These are phyloP conservation scores for Anthopleura sola DNA, from an alignment of 64 coral and sea anemone genomes.

Conservation along the genomic window DNA sequence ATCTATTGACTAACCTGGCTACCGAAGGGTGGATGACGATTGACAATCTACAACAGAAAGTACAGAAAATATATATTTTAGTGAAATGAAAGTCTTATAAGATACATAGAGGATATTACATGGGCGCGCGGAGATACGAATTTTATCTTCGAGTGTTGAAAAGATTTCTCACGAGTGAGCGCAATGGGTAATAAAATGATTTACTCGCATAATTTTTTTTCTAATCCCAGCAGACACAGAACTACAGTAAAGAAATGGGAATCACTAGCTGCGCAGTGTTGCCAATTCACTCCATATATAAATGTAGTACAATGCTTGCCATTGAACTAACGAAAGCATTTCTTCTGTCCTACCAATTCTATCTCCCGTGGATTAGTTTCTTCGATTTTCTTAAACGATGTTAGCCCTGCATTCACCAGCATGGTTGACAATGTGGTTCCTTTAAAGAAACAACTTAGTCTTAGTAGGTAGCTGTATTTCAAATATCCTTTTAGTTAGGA, in stretches of 20 bases:
- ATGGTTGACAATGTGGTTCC: conserved; percentile 82
- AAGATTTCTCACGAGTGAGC: too few species aligned
- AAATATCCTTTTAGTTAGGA: background rate
- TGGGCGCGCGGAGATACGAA: too few species aligned
- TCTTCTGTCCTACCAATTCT: conserved; percentile 59
- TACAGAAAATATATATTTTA: background rate
- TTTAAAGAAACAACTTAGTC: conserved; percentile 7
- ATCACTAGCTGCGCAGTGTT: too few species aligned
- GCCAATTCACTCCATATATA: too few species aligned
- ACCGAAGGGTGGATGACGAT: conserved; percentile 96
- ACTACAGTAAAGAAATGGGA: too few species aligned
- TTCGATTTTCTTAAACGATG: conserved; percentile 91
- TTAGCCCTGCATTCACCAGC: conserved; percentile 95
- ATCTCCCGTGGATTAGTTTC: conserved; percentile 97
- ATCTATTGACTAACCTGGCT: conserved; percentile 58
- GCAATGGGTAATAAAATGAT: too few species aligned
- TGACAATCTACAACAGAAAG: conserved; percentile 79
- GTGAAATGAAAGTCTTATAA: background rate
- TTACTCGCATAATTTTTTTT: too few species aligned
- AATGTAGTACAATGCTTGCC: too few species aligned
- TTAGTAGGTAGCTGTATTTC: background rate
- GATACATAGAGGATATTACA: too few species aligned
- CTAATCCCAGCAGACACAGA: too few species aligned
- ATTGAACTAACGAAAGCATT: too few species aligned
- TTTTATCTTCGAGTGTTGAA: too few species aligned